Percentiles rank a stretch among this genome's conserved stretches.
Conservation (phyloP, 2,797 vertebrate species). For the Myotis pilosus region DNA sequence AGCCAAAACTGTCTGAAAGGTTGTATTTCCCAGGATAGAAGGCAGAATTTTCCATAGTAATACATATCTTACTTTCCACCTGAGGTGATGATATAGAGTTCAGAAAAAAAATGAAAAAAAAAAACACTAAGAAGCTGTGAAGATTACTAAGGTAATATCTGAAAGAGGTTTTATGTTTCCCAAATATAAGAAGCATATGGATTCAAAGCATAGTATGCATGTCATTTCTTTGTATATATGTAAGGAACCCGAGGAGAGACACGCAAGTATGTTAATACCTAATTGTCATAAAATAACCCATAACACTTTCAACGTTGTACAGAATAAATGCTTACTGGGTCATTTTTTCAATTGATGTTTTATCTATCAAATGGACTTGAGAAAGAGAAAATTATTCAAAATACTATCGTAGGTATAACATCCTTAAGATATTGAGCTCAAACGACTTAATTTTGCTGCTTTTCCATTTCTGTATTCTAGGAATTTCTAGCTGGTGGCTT, state of each 20-base stretch:
- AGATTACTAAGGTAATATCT: constrained; percentile 30
- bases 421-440: neutral
- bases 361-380: neutral
- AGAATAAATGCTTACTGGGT: neutral
- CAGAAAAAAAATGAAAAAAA: neutral
- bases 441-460: neutral
- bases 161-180: constrained; percentile 32
- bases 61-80: neutral
- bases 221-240: neutral
- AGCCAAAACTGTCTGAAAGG: constrained; percentile 21
- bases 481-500: neutral
- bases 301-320: neutral
- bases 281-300: neutral
- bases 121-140: neutral
- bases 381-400: neutral
- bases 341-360: neutral
- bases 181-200: constrained; percentile 27
- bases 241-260: neutral
- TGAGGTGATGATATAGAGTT: neutral
- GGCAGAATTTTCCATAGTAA: neutral
- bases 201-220: neutral
- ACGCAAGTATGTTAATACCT: neutral
- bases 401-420: neutral
- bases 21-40: neutral
- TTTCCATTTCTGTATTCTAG: neutral